Evolutionary conservation across 2,113 vertebrate species (phyloP), one percentile per base, ranked within the genome.

Genomic region (Sylvia atricapilla): DNA sequence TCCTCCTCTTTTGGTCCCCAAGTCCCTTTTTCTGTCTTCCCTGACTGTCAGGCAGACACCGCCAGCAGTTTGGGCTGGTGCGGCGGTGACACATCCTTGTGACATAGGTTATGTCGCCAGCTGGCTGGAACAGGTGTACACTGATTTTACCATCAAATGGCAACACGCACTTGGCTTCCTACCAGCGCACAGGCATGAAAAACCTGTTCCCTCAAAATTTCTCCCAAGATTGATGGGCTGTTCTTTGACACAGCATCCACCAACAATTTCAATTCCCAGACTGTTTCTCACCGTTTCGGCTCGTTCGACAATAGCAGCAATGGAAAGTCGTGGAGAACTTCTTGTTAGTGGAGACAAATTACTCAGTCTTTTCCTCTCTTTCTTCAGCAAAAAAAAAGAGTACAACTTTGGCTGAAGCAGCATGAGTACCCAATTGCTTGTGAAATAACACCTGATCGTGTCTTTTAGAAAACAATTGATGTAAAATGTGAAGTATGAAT

Each of bases 81-180:
- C 81, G 18, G 94, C 91, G 44, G 93, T 96, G 97, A 97, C 96
- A 97, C 60, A 91, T 98, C 97, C 95, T 83, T 97, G 96, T 98
- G 98, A 98, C 98, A 98, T 97, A 98, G 98, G 98, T 98, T 98
- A 97, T 93, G 97, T 95, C 94, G 96, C 98, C 99, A 99, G 99
- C 99, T 99, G 99, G 98, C 98, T 97, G 53, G 98, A 99, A 99
- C 99, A 99, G 99, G 98, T 99, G 99, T 98, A 98, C 98, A 83
- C 98, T 96, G 98, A 98, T 98, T 98, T 98, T 98, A 98, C 98
- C 98, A 98, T 98, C 98, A 97, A 98, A 98, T 97, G 98, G 98
- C 98, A 98, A 97, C 97, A 97, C 95, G 91, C 98, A 93, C 98
- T 99, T 99, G 99, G 99, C 99, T 98, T 94, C 80, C 87, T 94